Conservation (phyloP, 2,888 invertebrate genomes). For the Zhuqinia jingwanae region DNA sequence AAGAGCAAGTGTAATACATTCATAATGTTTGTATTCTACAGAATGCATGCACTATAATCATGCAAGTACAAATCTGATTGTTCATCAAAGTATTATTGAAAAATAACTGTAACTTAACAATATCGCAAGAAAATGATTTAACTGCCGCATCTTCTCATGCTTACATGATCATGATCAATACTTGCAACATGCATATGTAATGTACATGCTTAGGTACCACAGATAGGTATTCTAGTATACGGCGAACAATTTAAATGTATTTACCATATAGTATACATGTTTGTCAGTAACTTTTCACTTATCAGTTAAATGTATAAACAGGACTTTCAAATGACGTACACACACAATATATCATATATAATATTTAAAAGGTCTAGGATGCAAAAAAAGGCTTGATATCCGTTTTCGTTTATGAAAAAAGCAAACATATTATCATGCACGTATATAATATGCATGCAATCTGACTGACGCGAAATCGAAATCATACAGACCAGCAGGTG, state of each 20-base stretch:
- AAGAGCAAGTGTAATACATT: conserved; percentile 9
- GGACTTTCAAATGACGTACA: neutral
- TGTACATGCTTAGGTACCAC: too few species aligned
- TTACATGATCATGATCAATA: neutral
- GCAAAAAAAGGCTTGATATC: conserved; percentile 13
- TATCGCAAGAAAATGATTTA: conserved; percentile 42
- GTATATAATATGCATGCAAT: conserved; percentile 36
- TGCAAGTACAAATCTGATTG: conserved; percentile 1
- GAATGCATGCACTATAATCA: neutral
- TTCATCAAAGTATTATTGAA: neutral
- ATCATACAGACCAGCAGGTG: neutral
- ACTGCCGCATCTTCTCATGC: conserved; percentile 26
- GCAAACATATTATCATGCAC: too few species aligned
- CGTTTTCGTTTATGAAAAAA: conserved; percentile 40
- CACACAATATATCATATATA: neutral
- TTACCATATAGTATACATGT: neutral
- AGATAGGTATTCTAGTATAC: too few species aligned
- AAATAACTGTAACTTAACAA: neutral
- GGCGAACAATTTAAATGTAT: neutral
- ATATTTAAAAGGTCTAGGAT: conserved; percentile 3
- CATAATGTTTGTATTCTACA: neutral
- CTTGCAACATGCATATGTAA: neutral
- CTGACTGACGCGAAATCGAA: conserved; percentile 8
- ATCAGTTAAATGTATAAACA: neutral
- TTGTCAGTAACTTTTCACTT: neutral